Percentiles rank a stretch among this genome's conserved stretches.
These are phyloP conservation scores for Centroberyx gerrardi DNA, from an alignment of 2,797 vertebrate species.

Conservation along the genomic window DNA sequence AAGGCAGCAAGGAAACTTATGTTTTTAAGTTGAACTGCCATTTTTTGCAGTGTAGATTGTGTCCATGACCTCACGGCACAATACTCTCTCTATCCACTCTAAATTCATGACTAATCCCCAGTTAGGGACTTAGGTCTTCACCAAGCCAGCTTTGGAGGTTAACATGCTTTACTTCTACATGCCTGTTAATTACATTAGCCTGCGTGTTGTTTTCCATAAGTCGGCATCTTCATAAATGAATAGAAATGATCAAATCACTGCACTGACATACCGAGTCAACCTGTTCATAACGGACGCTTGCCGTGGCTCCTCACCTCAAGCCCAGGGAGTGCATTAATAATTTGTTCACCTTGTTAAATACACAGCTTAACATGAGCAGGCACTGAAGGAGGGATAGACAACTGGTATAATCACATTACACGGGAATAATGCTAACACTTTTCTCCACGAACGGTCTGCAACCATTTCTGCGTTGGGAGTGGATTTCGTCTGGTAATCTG, in stretches of 20 bases:
- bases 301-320: neutral
- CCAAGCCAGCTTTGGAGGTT: neutral
- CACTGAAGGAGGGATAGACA: neutral
- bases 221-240: neutral
- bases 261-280: neutral
- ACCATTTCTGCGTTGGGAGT: neutral
- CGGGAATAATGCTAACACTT: neutral
- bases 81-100: neutral
- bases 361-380: neutral
- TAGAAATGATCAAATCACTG: neutral
- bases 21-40: too few species aligned
- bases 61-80: neutral
- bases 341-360: slow-evolving; percentile 1
- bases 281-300: neutral
- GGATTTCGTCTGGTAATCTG: neutral
- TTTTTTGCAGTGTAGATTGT: too few species aligned
- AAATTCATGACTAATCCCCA: neutral
- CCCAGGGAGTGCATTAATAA: neutral
- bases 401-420: neutral
- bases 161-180: neutral
- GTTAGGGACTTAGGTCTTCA: neutral
- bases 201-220: neutral
- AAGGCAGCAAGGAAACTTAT: too few species aligned
- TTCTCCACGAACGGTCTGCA: neutral
- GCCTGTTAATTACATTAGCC: neutral